Evolutionary conservation across 1,140 invertebrate genomes (phyloP).

Genomic region (Drosophila albomicans): DNA sequence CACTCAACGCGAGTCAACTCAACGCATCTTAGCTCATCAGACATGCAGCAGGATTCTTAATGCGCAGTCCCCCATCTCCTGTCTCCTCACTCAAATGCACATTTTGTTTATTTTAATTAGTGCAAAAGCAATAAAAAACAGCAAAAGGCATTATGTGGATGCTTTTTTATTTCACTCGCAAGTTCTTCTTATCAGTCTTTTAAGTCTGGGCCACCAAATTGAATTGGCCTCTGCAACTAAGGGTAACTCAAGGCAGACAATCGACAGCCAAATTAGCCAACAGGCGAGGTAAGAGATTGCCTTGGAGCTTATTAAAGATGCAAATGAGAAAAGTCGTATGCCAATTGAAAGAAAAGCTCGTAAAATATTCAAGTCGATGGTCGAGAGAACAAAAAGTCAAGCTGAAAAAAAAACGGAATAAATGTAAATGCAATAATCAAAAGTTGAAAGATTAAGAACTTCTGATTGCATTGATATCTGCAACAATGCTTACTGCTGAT

Average conservation of each 20-base stretch:
- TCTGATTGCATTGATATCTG: background rate
- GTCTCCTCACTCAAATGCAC: slow-evolving; percentile 60
- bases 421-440: background rate
- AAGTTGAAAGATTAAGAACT: background rate
- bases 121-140: slow-evolving; percentile 42
- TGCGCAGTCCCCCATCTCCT: slow-evolving; percentile 30
- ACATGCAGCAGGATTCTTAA: slow-evolving; percentile 71
- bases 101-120: slow-evolving; percentile 81
- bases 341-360: slow-evolving; percentile 15
- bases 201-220: slow-evolving; percentile 51
- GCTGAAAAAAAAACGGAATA: background rate
- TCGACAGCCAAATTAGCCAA: slow-evolving; percentile 31
- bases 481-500: background rate
- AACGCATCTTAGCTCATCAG: slow-evolving; percentile 73
- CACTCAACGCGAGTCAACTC: slow-evolving; percentile 36
- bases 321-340: slow-evolving; percentile 50
- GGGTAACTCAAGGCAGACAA: slow-evolving; percentile 22
- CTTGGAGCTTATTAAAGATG: slow-evolving; percentile 41
- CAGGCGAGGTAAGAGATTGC: slow-evolving; percentile 12
- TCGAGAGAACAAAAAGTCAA: background rate
- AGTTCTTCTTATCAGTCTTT: slow-evolving; percentile 15
- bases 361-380: slow-evolving; percentile 21
- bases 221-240: slow-evolving; percentile 32
- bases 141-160: slow-evolving; percentile 20
- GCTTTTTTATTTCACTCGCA: slow-evolving; percentile 22